These are phyloP conservation scores for Phallusia fumigata DNA, from an alignment of 23 tunicate genomes.

Conservation along the genomic window DNA sequence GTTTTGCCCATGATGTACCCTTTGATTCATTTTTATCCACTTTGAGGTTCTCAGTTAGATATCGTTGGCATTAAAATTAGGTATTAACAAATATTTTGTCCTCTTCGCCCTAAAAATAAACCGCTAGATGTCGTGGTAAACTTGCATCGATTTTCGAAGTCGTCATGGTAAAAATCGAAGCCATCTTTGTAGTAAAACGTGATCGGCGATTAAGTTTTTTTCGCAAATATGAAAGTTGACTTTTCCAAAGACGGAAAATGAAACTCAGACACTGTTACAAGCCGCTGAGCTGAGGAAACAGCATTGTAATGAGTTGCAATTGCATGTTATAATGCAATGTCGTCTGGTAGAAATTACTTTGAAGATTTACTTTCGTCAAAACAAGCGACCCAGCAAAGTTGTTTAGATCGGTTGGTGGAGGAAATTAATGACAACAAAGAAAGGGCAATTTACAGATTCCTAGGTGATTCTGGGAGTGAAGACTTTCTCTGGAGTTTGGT, in stretches of 20 bases:
- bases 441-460: conserved; percentile 50
- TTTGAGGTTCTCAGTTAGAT: too few species aligned
- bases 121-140: background rate
- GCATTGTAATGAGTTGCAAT: too few species aligned
- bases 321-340: conserved; percentile 7
- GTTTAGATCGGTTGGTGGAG: conserved; percentile 68
- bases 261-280: too few species aligned
- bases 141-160: background rate
- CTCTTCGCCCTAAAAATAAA: background rate
- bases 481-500: conserved; percentile 83
- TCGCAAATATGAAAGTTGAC: too few species aligned
- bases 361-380: conserved; percentile 58
- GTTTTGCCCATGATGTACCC: too few species aligned
- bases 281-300: too few species aligned
- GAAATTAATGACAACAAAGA: conserved; percentile 73
- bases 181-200: background rate
- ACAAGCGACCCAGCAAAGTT: conserved; percentile 22
- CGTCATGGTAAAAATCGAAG: conserved; percentile 8
- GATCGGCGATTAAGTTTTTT: too few species aligned
- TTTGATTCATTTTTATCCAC: too few species aligned
- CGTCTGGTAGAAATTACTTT: conserved; percentile 28
- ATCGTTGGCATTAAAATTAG: too few species aligned
- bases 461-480: conserved; percentile 70
- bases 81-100: too few species aligned
- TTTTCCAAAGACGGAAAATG: too few species aligned